Conservation (phyloP, 2,797 vertebrate species). For the Oreortyx pictus region DNA sequence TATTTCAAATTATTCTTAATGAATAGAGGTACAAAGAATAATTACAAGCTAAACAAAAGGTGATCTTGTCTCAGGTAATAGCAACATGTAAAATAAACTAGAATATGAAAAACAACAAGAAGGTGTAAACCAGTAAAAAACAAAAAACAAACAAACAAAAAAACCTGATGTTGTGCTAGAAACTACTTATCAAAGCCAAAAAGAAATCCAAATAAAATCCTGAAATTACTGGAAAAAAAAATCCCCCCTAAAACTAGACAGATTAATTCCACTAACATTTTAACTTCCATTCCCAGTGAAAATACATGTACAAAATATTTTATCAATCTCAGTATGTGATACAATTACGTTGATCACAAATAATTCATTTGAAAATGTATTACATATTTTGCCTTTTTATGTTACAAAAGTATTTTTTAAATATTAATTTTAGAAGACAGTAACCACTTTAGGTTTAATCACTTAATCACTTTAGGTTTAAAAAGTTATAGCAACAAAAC, state of each 20-base stretch:
- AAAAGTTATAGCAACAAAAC: neutral
- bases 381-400: neutral
- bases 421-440: neutral
- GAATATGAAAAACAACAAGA: neutral
- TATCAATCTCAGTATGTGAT: neutral
- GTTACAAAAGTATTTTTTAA: neutral
- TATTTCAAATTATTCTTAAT: neutral
- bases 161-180: neutral
- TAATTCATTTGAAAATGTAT: neutral
- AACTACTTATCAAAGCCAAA: neutral
- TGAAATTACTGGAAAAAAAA: neutral
- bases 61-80: neutral
- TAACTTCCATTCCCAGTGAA: neutral
- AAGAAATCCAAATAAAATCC: fast-evolving
- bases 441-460: fast-evolving
- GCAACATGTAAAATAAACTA: neutral
- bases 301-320: neutral
- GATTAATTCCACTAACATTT: neutral
- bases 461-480: fast-evolving
- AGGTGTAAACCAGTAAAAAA: neutral
- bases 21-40: neutral
- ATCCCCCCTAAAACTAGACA: neutral
- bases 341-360: neutral
- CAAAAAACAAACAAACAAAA: neutral
- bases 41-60: neutral